Base-by-base conservation (phyloP, 2,113 vertebrate genomes). In the Spilogale gracilis region DNA sequence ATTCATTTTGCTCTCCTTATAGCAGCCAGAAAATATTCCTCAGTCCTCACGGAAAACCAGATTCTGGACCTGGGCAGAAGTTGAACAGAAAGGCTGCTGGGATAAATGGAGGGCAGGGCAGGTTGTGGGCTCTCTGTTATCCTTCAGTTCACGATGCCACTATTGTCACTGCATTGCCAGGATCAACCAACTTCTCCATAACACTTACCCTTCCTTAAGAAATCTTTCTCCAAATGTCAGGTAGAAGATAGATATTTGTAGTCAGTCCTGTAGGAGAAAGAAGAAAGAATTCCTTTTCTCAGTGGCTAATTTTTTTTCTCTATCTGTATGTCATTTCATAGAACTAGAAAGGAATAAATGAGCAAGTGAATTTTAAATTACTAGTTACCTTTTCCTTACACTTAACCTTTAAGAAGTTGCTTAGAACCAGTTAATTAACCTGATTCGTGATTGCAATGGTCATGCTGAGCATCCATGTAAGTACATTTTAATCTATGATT, bases 301-400 rank as follows among this genome's bases (percentile, higher is more conserved):
- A 74, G 58, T 21, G 63, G 50, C 7, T 14, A 85, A 30, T 78
- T 79, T 95, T 95, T 87, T 88, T 79, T 61, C 50, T 85, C 74
- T 4, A 9, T 50, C 32, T 73, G 6, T 65, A 38, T 38, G 60
- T 89, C 83, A 97, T 95, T 84, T 96, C 67, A 91, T 9, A 94
- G 54, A 82, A 93, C 61, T 89, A 78, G 91, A 93, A 97, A 96
- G 73, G 52, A 94, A 58, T 63, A 94, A 96, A 88, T 89, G 76
- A 93, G 89, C 79, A 93, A 84, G 89, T 65, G 12, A 92, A 94
- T 96, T 96, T 94, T 74, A 96, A 97, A 96, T 97, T 91, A 50
- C 18, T 78, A 85, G 78, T 89, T 96, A 88, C 25, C 38, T 67
- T 94, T 96, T 67, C 90, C 60, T 97, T 94, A 82, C 54, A 86